Percentiles rank a stretch among this genome's conserved stretches.
phyloP scores from a whole-genome alignment of 2,113 vertebrate genomes.

The Paramisgurnus dabryanus region DNA sequence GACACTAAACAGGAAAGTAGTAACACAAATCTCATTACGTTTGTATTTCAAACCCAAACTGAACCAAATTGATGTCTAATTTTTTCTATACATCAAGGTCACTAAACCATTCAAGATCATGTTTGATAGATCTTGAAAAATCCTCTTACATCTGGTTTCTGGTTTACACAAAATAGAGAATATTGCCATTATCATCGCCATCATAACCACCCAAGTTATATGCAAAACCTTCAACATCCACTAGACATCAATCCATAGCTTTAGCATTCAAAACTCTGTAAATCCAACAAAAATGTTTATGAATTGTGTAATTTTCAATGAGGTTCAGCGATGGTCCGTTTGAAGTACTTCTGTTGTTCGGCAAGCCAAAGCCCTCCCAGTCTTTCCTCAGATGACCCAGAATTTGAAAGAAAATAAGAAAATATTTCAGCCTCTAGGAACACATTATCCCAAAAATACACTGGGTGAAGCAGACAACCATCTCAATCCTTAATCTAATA shows the following conservation, averaged over 20 bases:
- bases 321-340: constrained; percentile 47
- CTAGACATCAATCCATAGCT: too few relatives aligned
- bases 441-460: constrained; percentile 20
- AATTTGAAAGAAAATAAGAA: constrained; percentile 20
- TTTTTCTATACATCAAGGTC: neutral
- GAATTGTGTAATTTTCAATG: constrained; percentile 11
- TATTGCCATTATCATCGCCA: too few relatives aligned
- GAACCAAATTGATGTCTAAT: neutral
- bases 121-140: neutral
- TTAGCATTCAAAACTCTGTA: neutral
- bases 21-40: neutral
- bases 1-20: neutral
- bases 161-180: neutral
- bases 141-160: neutral
- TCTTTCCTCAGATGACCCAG: constrained; percentile 25
- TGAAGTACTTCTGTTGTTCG: constrained; percentile 11
- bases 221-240: neutral
- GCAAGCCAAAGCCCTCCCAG: constrained; percentile 19
- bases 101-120: neutral
- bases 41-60: neutral
- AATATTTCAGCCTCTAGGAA: constrained; percentile 5
- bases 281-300: neutral
- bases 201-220: too few relatives aligned
- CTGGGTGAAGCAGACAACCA: neutral
- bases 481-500: constrained; percentile 12